Conservation (phyloP, 1,140 invertebrate genomes). For the Chrysopa pallens region DNA sequence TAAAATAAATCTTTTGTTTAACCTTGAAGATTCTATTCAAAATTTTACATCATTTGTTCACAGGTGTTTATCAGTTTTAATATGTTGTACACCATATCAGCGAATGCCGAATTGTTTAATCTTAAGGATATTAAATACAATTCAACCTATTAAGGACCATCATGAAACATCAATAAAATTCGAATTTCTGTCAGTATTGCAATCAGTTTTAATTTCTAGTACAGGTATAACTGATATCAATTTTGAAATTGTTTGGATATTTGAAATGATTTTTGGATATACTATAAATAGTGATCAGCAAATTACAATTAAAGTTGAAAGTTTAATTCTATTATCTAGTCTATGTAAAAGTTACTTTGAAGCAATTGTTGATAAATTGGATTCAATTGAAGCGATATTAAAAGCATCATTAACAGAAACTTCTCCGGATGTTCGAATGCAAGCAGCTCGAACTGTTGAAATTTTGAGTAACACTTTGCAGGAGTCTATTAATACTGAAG, state of each 20-base stretch:
- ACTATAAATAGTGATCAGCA: too few relatives aligned
- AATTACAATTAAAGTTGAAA: too few relatives aligned
- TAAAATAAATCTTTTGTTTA: too few relatives aligned
- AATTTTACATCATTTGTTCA: too few relatives aligned
- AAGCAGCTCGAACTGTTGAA: slow-evolving; percentile 42
- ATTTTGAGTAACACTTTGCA: slow-evolving; percentile 38
- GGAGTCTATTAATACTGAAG: slow-evolving; percentile 6
- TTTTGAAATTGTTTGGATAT: not conserved
- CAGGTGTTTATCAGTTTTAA: not conserved
- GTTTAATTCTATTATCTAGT: too few relatives aligned
- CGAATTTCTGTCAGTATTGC: not conserved
- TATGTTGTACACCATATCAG: not conserved
- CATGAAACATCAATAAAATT: not conserved
- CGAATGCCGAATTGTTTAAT: not conserved
- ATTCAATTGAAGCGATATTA: slow-evolving; percentile 14
- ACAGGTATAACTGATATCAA: not conserved
- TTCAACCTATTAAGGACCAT: not conserved
- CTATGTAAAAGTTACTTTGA: not conserved
- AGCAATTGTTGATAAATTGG: not conserved
- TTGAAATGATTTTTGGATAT: not conserved
- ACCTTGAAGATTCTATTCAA: too few relatives aligned
- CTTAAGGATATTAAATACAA: not conserved
- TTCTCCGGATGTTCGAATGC: slow-evolving; percentile 37
- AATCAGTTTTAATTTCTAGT: not conserved
- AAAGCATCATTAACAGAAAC: slow-evolving; percentile 28